A percentile compares a stretch with the other conserved stretches of the same genome.
These are phyloP conservation scores for Stegodyphus dumicola DNA, from an alignment of 1,140 invertebrate species.

Conservation along the genomic window DNA sequence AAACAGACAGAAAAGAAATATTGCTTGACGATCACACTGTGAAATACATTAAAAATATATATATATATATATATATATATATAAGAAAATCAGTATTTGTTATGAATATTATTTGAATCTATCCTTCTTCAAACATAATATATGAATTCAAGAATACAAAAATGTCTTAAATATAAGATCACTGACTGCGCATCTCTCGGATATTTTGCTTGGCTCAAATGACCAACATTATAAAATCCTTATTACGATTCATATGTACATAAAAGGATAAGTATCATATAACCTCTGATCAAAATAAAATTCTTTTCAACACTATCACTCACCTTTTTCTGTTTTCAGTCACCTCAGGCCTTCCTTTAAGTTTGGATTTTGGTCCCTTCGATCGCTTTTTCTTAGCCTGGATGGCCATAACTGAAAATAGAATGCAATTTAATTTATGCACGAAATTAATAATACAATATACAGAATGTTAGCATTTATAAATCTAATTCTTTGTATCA, in stretches of 20 bases:
- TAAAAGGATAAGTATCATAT: not conserved
- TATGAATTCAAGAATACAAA: too few relatives aligned
- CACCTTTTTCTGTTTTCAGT: constrained; percentile 40
- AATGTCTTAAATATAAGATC: too few relatives aligned
- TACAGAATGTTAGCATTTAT: not conserved
- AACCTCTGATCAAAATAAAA: not conserved
- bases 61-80: too few relatives aligned
- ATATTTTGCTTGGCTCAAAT: too few relatives aligned
- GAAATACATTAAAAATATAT: too few relatives aligned
- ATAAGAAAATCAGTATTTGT: too few relatives aligned
- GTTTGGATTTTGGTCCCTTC: constrained; percentile 65
- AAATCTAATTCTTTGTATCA: not conserved
- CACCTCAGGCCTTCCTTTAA: constrained; percentile 48
- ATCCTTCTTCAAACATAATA: too few relatives aligned
- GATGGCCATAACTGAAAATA: constrained; percentile 68
- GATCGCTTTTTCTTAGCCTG: constrained; percentile 69
- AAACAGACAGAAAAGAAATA: too few relatives aligned
- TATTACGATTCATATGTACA: not conserved
- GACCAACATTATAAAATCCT: too few relatives aligned
- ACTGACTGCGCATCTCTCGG: too few relatives aligned
- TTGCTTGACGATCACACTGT: too few relatives aligned
- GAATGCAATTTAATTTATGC: constrained; percentile 37
- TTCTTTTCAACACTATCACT: not conserved
- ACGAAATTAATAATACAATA: not conserved
- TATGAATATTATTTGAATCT: too few relatives aligned